Evolutionary conservation across 1,140 invertebrate genomes (phyloP), one percentile per base, ranked within the genome.

Genomic region (Leptinotarsa undecemlineata): DNA sequence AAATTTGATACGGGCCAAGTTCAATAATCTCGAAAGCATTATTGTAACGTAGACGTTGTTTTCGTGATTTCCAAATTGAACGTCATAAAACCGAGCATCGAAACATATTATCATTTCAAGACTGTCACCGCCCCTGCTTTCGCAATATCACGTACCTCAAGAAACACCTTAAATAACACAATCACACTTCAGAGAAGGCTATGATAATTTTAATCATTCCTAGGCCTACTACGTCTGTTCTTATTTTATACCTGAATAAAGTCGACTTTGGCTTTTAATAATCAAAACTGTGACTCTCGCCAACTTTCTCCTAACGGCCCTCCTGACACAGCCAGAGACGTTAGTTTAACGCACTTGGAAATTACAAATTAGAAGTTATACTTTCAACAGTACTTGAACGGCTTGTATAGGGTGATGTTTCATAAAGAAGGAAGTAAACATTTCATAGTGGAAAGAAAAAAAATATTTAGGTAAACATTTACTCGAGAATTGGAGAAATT

Each of bases 321-420:
- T 80, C 79, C 76, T 79, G 79, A 79, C 76, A 61, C 48, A 57
- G 42, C 48, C 74, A 74, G 75, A 79, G 79, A 76, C 79, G 77
- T 79, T 79, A 79, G 77, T 78, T 79, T 71, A 79, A 80, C 79
- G 79, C 78, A 80, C 79, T 80, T 76, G 79, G 76, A 80, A 80
- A 80, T 80, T 80, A 80, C 79, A 80, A 80, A 80, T 79, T 77
- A 80, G 79, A 80, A 80, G 78, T 80, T 80, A 79, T 80, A 80
- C 79, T 80, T 80, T 79, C 79, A 72, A 80, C 77, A 77, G 51
- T 42, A 42, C 11, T 42, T 57, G 15, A 8, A 57, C 51, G 51
- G 51, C n/a, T 68, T 68, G 13, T 68, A 68, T 26, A 68, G 66
- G 66, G 19, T 64, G 72, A 51, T 33, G n/a, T 67, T 57, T 17